phyloP scores from a whole-genome alignment of 1,140 invertebrate species.

The Drosophila punjabiensis region DNA sequence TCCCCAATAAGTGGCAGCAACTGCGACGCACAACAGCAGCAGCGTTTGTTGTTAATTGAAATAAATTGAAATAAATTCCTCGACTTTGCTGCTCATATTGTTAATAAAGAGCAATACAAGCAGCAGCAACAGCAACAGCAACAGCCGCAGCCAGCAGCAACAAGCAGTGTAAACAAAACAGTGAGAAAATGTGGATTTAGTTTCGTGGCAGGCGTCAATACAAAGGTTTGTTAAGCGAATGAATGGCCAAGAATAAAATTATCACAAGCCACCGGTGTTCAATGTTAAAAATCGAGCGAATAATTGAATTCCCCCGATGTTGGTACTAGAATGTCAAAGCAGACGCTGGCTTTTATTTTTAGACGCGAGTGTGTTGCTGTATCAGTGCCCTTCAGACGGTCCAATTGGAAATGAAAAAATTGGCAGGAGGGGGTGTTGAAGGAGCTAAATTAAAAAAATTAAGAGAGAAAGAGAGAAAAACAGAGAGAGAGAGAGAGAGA shows the following conservation, averaged over 20 bases:
- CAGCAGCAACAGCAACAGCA: constrained; percentile 40
- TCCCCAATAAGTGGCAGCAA: constrained; percentile 71
- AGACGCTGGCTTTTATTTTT: constrained; percentile 27
- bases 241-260: background rate
- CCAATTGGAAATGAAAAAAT: constrained; percentile 6
- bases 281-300: background rate
- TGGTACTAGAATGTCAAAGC: constrained; percentile 23
- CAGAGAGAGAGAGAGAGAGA: too few species aligned
- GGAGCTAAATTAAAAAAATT: background rate
- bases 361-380: constrained; percentile 26
- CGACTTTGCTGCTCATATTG: constrained; percentile 74
- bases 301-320: background rate
- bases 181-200: constrained; percentile 35
- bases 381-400: constrained; percentile 4
- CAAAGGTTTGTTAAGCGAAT: constrained; percentile 4
- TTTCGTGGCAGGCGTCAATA: constrained; percentile 10
- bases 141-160: constrained; percentile 21
- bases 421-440: constrained; percentile 3
- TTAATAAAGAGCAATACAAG: constrained; percentile 68
- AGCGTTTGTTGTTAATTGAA: constrained; percentile 76
- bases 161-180: constrained; percentile 52
- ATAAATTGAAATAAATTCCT: constrained; percentile 83
- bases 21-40: constrained; percentile 31
- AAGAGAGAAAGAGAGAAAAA: too few species aligned
- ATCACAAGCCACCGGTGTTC: constrained; percentile 4